phyloP scores from a whole-genome alignment of 2,113 vertebrate species.

The Trogon melanurus region DNA sequence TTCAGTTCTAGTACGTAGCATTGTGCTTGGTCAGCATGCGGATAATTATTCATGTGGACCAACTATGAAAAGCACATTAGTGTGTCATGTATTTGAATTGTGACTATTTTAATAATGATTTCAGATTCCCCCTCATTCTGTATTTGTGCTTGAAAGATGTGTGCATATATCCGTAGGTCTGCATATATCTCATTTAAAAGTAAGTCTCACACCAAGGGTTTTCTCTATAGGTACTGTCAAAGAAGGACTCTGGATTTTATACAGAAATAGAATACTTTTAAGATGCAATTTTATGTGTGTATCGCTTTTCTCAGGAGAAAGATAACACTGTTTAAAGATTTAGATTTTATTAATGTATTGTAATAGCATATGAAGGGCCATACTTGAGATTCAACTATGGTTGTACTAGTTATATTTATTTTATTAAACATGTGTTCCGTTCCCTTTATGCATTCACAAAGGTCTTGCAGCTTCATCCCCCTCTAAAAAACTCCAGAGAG shows the following conservation, averaged over 20 bases:
- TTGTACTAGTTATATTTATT: not conserved
- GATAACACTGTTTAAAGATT: not conserved
- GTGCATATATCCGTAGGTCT: not conserved
- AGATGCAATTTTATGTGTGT: not conserved
- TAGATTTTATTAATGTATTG: not conserved
- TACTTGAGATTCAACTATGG: not conserved
- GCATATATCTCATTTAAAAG: not conserved
- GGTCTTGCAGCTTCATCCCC: not conserved
- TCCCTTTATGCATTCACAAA: not conserved
- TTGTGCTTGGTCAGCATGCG: not conserved
- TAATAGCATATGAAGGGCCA: not conserved
- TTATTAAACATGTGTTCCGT: not conserved
- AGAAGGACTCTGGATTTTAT: not conserved
- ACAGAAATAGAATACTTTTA: not conserved
- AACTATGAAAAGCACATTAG: not conserved
- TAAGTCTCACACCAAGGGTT: not conserved
- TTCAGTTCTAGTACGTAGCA: not conserved
- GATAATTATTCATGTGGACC: not conserved
- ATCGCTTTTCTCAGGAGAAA: not conserved
- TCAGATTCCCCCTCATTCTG: not conserved
- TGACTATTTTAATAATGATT: not conserved
- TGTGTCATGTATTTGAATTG: not conserved
- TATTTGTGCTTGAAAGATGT: not conserved
- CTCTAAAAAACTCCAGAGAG: fast-evolving
- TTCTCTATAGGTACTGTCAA: not conserved